Base-by-base conservation (phyloP, 2,113 vertebrate genomes). In the Phylloscopus trochilus region DNA sequence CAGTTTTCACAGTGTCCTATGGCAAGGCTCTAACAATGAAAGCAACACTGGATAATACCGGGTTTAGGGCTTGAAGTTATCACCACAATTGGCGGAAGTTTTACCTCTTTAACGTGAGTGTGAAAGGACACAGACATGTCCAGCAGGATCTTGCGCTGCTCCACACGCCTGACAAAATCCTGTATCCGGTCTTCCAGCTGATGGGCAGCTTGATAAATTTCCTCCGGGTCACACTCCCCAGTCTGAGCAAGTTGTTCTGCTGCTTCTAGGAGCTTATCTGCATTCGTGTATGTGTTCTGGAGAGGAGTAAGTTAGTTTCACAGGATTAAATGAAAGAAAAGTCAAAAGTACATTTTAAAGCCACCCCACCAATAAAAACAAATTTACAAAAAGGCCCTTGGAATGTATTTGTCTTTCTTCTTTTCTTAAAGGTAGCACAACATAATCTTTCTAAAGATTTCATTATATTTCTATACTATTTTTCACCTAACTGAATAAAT, bases 101-200 rank as follows among this genome's bases (percentile, higher is more conserved):
- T 96, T 91, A 99, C 99, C 99, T 99, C 99, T 97, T 99, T 99
- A 59, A 99, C 99, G 0, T 99, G 99, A 6, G 99, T 99, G 95
- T 99, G 99, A 90, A 99, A 99, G 58, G 99, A 99, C 76, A 99
- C 99, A 3, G 99, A 99, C 99, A 99, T 99, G 97, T 99, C 99
- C 93, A 99, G 97, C 22, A 99, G 97, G 93, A 99, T 98, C 97
- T 99, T 99, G 24, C 99, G 98, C n/a, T 99, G 99, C 92, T 99
- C 99, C 6, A 99, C 99, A 1, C 99, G 98, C n/a, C 99, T 97
- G 43, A 99, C 99, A 84, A 99, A 99, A 96, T 99, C 99, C 97
- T 99, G 99, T 91, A 99, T 99, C 72, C 99, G 98, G 95, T 99
- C 99, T 90, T 99, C 99, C 0, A 99, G 98, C 96, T 99, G 99